Evolutionary conservation across 1,140 invertebrate genomes (phyloP).

Genomic region (Zaprionus nigranus): DNA sequence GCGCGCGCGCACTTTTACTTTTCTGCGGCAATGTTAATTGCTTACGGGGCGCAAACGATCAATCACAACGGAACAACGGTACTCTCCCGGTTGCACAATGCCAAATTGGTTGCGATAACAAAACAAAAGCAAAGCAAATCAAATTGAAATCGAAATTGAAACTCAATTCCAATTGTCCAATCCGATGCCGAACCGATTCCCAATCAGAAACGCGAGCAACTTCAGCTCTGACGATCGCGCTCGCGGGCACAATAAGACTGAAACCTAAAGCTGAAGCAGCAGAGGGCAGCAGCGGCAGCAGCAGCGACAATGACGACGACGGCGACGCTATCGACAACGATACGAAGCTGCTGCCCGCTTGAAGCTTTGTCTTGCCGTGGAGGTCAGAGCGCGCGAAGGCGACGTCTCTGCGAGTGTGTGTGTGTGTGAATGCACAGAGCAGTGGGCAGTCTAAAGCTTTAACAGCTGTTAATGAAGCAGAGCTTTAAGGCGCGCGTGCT

Average conservation of each 20-base stretch:
- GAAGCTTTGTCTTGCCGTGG: conserved; percentile 59
- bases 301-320: conserved; percentile 12
- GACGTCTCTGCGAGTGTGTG: background rate
- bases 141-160: conserved; percentile 38
- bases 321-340: conserved; percentile 23
- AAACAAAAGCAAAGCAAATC: conserved; percentile 1
- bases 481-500: conserved; percentile 30
- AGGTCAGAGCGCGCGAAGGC: conserved; percentile 67
- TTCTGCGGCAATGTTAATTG: conserved; percentile 48
- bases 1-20: conserved; percentile 72
- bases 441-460: conserved; percentile 20
- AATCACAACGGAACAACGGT: conserved; percentile 46
- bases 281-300: conserved; percentile 2
- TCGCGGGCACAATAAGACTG: conserved; percentile 51
- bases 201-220: conserved; percentile 2
- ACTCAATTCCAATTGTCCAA: background rate
- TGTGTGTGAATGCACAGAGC: conserved; percentile 4
- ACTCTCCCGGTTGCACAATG: conserved; percentile 50
- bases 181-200: background rate
- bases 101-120: conserved; percentile 71
- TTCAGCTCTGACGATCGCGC: conserved; percentile 39
- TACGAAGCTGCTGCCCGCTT: conserved; percentile 20
- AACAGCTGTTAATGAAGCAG: conserved; percentile 12
- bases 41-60: conserved; percentile 49
- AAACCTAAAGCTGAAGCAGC: conserved; percentile 44